Percentiles rank a stretch among this genome's conserved stretches.
Evolutionary conservation across 2,888 invertebrate genomes (phyloP).

Genomic region (Anagyrus pseudococci): DNA sequence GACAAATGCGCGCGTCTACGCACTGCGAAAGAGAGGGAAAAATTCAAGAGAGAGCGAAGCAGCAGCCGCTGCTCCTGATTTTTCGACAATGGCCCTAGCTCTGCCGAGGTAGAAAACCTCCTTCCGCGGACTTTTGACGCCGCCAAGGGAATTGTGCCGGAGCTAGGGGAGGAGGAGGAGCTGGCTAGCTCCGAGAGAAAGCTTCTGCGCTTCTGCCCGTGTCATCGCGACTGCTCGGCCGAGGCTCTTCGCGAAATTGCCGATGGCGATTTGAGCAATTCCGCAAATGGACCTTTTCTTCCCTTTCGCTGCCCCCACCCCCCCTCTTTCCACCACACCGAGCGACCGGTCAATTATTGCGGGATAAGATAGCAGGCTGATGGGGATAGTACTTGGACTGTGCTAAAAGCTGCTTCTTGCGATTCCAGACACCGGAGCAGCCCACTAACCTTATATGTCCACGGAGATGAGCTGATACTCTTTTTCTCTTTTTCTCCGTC

Average conservation of each 20-base stretch:
- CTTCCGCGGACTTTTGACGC: slow-evolving; percentile 40
- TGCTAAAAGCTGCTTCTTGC: no score
- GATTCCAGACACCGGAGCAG: no score
- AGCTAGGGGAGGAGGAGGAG: not conserved
- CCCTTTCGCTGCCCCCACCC: slow-evolving; percentile 34
- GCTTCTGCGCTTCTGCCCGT: slow-evolving; percentile 26
- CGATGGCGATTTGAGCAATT: slow-evolving; percentile 60
- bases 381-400: no score
- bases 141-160: slow-evolving; percentile 43
- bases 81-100: slow-evolving; percentile 43
- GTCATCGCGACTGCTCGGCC: slow-evolving; percentile 35
- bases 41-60: slow-evolving; percentile 5
- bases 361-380: no score
- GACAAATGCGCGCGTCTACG: slow-evolving; percentile 10
- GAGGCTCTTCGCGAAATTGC: slow-evolving; percentile 46
- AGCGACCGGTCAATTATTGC: slow-evolving; percentile 52
- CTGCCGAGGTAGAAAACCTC: no score
- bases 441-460: no score
- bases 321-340: no score
- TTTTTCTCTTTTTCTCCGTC: no score
- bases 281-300: slow-evolving; percentile 54
- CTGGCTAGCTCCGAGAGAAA: not conserved
- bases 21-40: slow-evolving; percentile 1
- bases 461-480: no score
- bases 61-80: slow-evolving; percentile 44